Evolutionary conservation across 2,113 vertebrate genomes (phyloP), one percentile per base, ranked within the genome.

Genomic region (Gambusia holbrooki): DNA sequence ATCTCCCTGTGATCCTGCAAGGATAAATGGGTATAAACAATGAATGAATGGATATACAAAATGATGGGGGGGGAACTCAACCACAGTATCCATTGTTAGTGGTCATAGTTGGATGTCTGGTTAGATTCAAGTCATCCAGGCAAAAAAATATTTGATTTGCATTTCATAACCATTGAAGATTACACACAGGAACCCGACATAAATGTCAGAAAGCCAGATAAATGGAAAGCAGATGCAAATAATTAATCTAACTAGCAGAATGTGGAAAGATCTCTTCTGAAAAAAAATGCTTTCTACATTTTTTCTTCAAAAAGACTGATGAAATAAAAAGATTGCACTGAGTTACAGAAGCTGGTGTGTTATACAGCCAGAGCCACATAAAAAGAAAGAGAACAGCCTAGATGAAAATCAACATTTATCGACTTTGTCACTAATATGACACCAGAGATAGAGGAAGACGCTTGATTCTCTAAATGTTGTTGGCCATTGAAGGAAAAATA

Each of bases 301-400:
- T 62, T 32, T 40, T 45, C 22, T 45, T 45, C 35, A 32, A n/a
- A 76, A 37, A 28, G 68, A 63, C 40, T 69, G 25, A 69, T 62
- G 14, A 40, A 27, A 62, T 4, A 60, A 58, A 71, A 63, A 48
- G 28, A 30, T 40, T 77, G 33, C 60, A 54, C 25, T 10, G 27
- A 58, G 2, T 33, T 62, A 62, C 51, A 51, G 35, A 72, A 45
- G 28, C 64, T 75, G 35, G 28, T 29, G n/a, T 9, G 29, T 29
- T 45, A 42, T 42, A 9, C 28, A 66, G 28, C 17, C 32, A 60
- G 22, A 8, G 62, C 22, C 15, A 12, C 33, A 64, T 37, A 10
- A 8, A 17, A 37, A 19, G 33, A 25, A 27, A 13, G 54, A 42
- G 42, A 25, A 73, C 3, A 51, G 25, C n/a, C 22, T 25, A 19